Evolutionary conservation across 2,797 vertebrate genomes (phyloP).

Genomic region (Chromobotia macracanthus): DNA sequence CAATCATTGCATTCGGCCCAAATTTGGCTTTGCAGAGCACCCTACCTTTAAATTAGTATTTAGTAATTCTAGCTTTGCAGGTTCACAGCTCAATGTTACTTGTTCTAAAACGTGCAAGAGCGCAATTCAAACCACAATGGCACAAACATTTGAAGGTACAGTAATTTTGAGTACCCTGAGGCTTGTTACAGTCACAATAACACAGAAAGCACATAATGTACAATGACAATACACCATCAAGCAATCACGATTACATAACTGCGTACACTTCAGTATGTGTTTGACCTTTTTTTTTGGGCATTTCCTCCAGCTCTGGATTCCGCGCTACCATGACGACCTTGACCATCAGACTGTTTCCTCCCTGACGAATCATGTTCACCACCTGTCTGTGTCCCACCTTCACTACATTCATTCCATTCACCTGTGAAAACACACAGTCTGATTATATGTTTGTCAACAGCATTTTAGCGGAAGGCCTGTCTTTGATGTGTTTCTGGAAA

Average conservation of each 20-base stretch:
- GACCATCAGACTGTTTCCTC: slow-evolving; percentile 92
- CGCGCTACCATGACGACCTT: slow-evolving; percentile 95
- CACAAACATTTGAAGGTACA: background rate
- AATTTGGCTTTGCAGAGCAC: no score
- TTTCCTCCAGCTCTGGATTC: slow-evolving; percentile 91
- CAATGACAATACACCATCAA: background rate
- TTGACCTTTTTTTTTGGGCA: slow-evolving; percentile 85
- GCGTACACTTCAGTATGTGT: background rate
- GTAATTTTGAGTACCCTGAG: background rate
- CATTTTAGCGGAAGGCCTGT: background rate
- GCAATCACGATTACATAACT: background rate
- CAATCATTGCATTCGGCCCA: no score
- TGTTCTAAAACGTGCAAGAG: no score
- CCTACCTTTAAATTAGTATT: no score
- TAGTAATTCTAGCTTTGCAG: no score
- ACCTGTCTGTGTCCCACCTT: slow-evolving; percentile 95
- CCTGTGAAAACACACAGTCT: slow-evolving; percentile 68
- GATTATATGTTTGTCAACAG: background rate
- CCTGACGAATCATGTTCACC: slow-evolving; percentile 94
- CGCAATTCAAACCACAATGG: no score
- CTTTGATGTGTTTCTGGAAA: background rate
- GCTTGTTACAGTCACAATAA: background rate
- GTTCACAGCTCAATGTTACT: no score
- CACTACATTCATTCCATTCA: slow-evolving; percentile 92
- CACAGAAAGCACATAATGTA: background rate